These are phyloP conservation scores for Ochlodes sylvanus DNA, from an alignment of 2,888 invertebrate species.

Conservation along the genomic window DNA sequence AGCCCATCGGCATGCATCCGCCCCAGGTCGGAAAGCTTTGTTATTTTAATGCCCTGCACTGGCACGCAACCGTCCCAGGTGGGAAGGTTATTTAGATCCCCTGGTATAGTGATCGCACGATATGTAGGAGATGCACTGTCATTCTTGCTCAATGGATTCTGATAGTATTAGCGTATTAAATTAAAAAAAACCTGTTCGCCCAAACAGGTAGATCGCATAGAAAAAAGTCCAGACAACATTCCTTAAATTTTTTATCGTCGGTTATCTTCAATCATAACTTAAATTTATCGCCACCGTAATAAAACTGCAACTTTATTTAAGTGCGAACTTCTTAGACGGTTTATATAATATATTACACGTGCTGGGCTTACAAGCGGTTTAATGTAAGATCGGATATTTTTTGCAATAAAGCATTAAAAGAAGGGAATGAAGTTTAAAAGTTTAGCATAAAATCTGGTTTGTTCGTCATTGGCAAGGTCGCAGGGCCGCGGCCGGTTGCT, in stretches of 20 bases:
- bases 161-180: no score
- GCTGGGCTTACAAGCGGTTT: not conserved
- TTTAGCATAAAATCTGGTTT: not conserved
- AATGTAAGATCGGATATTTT: not conserved
- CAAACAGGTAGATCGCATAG: no score
- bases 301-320: not conserved
- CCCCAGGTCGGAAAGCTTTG: no score
- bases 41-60: no score
- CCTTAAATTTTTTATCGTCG: not conserved
- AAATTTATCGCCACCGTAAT: not conserved
- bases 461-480: constrained; percentile 3
- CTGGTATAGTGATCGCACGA: no score
- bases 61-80: no score
- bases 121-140: no score
- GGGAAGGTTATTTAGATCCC: no score
- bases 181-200: no score
- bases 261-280: not conserved
- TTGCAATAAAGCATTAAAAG: not conserved
- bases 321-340: not conserved
- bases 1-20: no score
- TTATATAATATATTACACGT: not conserved
- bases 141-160: no score
- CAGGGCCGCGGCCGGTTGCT: not conserved
- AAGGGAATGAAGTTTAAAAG: not conserved
- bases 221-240: no score